Conservation (phyloP, 2,113 vertebrate species). For the Camelus bactrianus region DNA sequence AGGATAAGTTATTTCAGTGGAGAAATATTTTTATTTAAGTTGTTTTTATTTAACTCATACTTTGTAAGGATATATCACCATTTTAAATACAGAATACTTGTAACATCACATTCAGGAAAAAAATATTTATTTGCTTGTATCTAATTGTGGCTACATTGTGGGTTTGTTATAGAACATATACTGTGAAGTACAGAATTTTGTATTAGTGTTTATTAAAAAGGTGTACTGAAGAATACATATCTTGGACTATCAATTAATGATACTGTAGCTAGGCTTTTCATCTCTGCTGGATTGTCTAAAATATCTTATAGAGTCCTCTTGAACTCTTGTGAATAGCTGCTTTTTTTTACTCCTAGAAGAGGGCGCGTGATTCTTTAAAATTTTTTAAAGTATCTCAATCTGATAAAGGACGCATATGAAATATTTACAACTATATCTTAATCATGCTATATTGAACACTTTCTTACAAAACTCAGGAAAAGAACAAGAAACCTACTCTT, state of each 20-base stretch:
- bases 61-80: neutral
- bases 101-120: neutral
- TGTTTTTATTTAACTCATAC: neutral
- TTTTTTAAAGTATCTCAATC: neutral
- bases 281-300: neutral
- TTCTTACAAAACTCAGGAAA: neutral
- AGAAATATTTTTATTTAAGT: neutral
- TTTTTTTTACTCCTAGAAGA: neutral
- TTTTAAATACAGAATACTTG: neutral
- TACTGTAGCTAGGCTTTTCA: neutral
- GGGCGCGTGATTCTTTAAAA: neutral
- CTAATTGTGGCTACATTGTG: neutral
- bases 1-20: neutral
- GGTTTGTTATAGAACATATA: neutral
- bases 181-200: neutral
- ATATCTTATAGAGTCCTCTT: neutral
- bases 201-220: neutral
- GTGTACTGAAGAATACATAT: neutral
- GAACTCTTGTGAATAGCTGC: neutral
- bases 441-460: neutral
- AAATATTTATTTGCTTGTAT: neutral
- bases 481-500: neutral
- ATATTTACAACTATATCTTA: neutral
- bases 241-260: neutral
- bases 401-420: neutral